Conservation (phyloP, 2,113 vertebrate genomes). For the Clarias macrocephalus region DNA sequence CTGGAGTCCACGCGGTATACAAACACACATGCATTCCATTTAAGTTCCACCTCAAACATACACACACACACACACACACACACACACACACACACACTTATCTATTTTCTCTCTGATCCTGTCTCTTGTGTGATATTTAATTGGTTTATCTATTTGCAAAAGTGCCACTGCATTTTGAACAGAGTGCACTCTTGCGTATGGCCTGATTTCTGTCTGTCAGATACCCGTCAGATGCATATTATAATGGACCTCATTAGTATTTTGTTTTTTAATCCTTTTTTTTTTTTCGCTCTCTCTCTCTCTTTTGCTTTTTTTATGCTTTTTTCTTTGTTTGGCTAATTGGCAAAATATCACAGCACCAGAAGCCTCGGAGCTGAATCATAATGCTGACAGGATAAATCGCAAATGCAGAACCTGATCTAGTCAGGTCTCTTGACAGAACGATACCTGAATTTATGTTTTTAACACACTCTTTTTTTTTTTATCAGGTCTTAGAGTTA, state of each 20-base stretch:
- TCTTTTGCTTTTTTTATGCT: neutral
- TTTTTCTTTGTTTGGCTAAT: constrained; percentile 46
- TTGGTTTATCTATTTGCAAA: constrained; percentile 55
- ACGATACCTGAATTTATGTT: neutral
- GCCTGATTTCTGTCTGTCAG: constrained; percentile 44
- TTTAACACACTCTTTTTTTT: neutral
- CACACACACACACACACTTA: constrained; percentile 2
- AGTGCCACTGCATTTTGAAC: constrained; percentile 25
- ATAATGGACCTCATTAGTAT: constrained; percentile 41
- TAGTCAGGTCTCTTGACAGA: constrained; percentile 4
- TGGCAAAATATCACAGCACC: constrained; percentile 33
- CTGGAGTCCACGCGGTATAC: constrained; percentile 10
- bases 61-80: neutral
- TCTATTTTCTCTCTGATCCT: constrained; percentile 39
- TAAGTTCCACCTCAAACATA: constrained; percentile 1
- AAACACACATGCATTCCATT: constrained; percentile 20
- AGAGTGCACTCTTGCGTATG: constrained; percentile 47
- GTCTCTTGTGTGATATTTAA: constrained; percentile 49
- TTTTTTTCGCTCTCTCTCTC: neutral
- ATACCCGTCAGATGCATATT: constrained; percentile 27
- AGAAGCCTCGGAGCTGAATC: constrained; percentile 24
- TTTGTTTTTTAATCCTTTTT: constrained; percentile 20
- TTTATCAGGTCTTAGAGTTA: neutral
- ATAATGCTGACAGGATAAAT: constrained; percentile 34
- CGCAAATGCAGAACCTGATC: constrained; percentile 32